Conservation (phyloP, 2,888 invertebrate species). For the Macaria notata region DNA sequence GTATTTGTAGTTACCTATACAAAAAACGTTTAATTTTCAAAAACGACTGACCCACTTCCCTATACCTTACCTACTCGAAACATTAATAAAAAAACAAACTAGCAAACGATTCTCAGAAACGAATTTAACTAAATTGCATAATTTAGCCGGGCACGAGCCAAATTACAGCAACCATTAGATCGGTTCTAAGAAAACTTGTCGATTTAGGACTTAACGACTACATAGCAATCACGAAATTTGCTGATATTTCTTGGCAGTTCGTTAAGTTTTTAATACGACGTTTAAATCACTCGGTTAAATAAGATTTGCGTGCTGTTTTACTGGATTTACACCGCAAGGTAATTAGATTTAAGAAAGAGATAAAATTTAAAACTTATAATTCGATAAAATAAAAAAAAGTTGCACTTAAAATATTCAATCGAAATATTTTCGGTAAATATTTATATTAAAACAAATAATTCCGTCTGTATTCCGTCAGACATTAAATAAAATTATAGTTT, state of each 20-base stretch:
- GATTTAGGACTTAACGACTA: slow-evolving; percentile 42
- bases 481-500: too few relatives aligned
- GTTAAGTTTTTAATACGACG: slow-evolving; percentile 27
- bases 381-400: too few relatives aligned
- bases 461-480: too few relatives aligned
- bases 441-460: too few relatives aligned
- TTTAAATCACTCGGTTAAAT: slow-evolving; percentile 26
- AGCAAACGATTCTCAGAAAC: slow-evolving; percentile 35
- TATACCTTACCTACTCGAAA: background rate
- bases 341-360: too few relatives aligned
- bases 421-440: too few relatives aligned
- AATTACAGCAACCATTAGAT: slow-evolving; percentile 46
- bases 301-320: background rate
- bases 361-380: too few relatives aligned
- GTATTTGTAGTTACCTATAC: too few relatives aligned
- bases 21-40: too few relatives aligned
- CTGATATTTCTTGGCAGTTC: slow-evolving; percentile 24
- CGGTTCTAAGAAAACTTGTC: slow-evolving; percentile 51
- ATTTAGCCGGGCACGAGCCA: slow-evolving; percentile 64
- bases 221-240: slow-evolving; percentile 28
- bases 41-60: background rate
- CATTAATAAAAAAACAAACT: slow-evolving; percentile 10
- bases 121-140: slow-evolving; percentile 45
- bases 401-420: too few relatives aligned
- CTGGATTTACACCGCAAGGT: too few relatives aligned